These are phyloP conservation scores for Cryptoleucopteryx plumbea DNA, from an alignment of 2,113 vertebrate species.

Conservation along the genomic window DNA sequence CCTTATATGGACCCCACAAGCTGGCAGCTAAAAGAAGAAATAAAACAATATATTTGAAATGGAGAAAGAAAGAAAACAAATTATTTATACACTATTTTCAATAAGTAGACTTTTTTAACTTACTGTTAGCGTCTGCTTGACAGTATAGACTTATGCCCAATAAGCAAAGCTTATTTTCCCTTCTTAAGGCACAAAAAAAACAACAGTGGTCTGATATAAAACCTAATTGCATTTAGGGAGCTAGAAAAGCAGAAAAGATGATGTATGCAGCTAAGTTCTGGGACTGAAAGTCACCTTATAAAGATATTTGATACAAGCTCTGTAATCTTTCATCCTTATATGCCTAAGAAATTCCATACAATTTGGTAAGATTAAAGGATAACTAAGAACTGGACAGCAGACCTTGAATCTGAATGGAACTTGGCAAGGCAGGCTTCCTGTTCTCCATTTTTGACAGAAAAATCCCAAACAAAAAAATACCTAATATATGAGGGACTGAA, in stretches of 20 bases:
- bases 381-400: neutral
- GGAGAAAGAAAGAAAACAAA: neutral
- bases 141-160: neutral
- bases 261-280: neutral
- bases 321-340: neutral
- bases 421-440: neutral
- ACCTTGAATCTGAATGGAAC: neutral
- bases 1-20: constrained; percentile 95
- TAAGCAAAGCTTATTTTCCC: neutral
- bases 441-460: neutral
- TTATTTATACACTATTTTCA: neutral
- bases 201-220: neutral
- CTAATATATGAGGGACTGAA: neutral
- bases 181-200: neutral
- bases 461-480: neutral
- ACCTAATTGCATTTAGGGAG: neutral
- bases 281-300: neutral
- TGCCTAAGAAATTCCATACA: neutral
- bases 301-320: neutral
- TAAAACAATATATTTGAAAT: neutral
- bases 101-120: neutral
- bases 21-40: constrained; percentile 82
- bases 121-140: neutral
- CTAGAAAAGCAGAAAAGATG: neutral
- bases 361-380: neutral